phyloP scores from a whole-genome alignment of 2,888 invertebrate genomes.

The Tineola bisselliella region DNA sequence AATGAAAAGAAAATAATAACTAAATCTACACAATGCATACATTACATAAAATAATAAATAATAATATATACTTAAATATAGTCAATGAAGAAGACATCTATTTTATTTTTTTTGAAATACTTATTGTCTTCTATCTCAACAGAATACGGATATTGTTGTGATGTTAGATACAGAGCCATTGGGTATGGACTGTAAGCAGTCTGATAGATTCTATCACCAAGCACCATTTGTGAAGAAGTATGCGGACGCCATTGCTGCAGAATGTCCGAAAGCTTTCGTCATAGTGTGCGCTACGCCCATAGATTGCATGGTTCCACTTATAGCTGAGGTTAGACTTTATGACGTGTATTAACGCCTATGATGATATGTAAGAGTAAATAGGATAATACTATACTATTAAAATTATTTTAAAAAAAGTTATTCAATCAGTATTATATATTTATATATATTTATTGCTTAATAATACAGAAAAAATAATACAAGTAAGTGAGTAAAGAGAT shows the following conservation, averaged over 20 bases:
- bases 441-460: too few relatives aligned
- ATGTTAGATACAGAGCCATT: conserved; percentile 44
- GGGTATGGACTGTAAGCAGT: conserved; percentile 35
- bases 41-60: too few relatives aligned
- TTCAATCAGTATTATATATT: too few relatives aligned
- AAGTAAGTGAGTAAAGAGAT: too few relatives aligned
- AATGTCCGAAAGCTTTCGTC: conserved; percentile 64
- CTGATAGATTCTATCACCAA: conserved; percentile 42
- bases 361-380: background rate
- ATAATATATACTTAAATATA: too few relatives aligned
- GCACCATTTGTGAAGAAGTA: conserved; percentile 51
- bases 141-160: conserved; percentile 54
- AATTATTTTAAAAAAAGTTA: too few relatives aligned
- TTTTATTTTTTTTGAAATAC: background rate
- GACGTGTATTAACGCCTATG: too few relatives aligned
- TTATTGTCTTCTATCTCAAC: conserved; percentile 14
- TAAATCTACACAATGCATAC: too few relatives aligned
- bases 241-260: conserved; percentile 55
- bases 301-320: conserved; percentile 63
- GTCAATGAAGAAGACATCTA: too few relatives aligned
- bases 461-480: too few relatives aligned
- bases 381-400: too few relatives aligned
- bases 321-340: conserved; percentile 42
- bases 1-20: too few relatives aligned
- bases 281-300: conserved; percentile 62